Conservation (phyloP, 2,113 vertebrate species). For the Campylomormyrus numenius region DNA sequence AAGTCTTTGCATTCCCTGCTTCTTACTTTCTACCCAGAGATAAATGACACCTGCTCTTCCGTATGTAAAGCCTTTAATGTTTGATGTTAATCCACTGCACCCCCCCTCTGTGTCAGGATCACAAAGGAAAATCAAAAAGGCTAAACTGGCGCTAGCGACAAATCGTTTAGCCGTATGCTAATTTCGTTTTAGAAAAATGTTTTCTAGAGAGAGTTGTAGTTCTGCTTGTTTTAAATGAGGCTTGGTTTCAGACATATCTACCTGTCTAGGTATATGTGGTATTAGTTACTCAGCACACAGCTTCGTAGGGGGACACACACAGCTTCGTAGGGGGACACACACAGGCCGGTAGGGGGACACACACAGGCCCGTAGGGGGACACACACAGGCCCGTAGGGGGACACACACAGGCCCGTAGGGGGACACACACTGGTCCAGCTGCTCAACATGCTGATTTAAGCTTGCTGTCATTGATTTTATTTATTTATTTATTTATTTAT, state of each 20-base stretch:
- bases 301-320: too few relatives aligned
- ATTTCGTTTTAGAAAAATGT: neutral
- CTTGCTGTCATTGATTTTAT: neutral
- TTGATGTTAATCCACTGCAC: neutral
- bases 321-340: too few relatives aligned
- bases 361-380: neutral
- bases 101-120: neutral
- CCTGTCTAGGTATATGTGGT: too few relatives aligned
- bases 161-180: neutral
- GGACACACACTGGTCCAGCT: neutral
- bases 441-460: neutral
- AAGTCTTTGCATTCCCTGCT: neutral
- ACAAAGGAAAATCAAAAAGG: neutral
- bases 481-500: neutral
- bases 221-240: neutral
- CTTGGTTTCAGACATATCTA: neutral
- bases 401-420: too few relatives aligned
- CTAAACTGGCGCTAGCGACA: neutral
- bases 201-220: neutral
- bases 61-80: neutral
- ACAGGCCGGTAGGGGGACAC: too few relatives aligned
- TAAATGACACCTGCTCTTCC: neutral
- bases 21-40: neutral
- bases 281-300: too few relatives aligned
- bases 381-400: neutral